phyloP scores from a whole-genome alignment of 2,113 vertebrate genomes.

The Anolis sagrei region DNA sequence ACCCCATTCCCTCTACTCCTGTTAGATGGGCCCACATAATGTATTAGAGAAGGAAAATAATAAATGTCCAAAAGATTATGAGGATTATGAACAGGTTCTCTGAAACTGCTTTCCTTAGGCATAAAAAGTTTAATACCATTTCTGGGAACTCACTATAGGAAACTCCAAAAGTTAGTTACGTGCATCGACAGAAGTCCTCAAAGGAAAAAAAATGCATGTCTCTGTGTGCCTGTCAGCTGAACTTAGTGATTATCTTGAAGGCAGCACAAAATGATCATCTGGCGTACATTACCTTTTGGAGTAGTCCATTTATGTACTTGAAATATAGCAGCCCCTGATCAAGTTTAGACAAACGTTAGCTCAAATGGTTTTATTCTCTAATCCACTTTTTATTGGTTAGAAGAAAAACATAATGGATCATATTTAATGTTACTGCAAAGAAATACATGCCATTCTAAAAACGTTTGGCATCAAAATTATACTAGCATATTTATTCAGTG shows the following conservation, averaged over 20 bases:
- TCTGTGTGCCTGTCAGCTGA: background rate
- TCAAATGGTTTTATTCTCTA: conserved; percentile 51
- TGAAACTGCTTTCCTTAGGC: background rate
- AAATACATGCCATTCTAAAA: conserved; percentile 45
- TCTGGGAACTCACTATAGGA: background rate
- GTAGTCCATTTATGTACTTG: conserved; percentile 37
- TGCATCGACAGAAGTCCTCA: background rate
- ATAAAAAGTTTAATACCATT: conserved; percentile 2
- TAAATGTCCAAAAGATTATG: background rate
- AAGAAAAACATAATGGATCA: conserved; percentile 53
- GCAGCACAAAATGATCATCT: conserved; percentile 30
- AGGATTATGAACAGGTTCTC: background rate
- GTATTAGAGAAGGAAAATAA: background rate
- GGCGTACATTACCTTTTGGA: conserved; percentile 30
- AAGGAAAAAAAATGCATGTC: background rate
- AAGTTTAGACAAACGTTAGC: conserved; percentile 50
- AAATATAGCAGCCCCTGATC: conserved; percentile 31
- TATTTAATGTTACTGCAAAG: conserved; percentile 46
- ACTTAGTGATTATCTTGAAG: conserved; percentile 17
- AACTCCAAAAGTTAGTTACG: background rate
- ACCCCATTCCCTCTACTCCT: background rate
- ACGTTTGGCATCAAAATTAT: conserved; percentile 50
- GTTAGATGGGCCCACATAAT: background rate
- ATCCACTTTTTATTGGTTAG: conserved; percentile 54
- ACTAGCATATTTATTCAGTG: conserved; percentile 53